phyloP scores from a whole-genome alignment of 2,888 invertebrate genomes.

The Micropterix aruncella region DNA sequence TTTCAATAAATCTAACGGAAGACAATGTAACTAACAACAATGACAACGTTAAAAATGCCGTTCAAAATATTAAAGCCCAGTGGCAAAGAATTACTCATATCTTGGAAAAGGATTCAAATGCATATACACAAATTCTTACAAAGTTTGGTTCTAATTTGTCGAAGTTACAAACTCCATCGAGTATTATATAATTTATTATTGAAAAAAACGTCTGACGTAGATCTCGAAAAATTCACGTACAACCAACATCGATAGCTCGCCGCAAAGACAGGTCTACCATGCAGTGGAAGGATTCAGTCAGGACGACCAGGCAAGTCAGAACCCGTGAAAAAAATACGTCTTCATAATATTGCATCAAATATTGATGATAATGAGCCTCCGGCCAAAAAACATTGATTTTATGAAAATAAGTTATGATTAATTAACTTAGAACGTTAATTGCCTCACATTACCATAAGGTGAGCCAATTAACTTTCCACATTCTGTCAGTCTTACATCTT shows the following conservation, averaged over 20 bases:
- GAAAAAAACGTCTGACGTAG: constrained; percentile 5
- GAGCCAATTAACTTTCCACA: too few species aligned
- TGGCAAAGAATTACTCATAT: constrained; percentile 5
- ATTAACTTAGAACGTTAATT: constrained; percentile 2
- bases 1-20: constrained; percentile 4
- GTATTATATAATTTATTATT: constrained; percentile 11
- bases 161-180: constrained; percentile 11
- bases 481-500: too few species aligned
- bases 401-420: constrained; percentile 1
- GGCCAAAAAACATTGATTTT: constrained; percentile 4
- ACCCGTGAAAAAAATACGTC: constrained; percentile 9
- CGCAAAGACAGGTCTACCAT: too few species aligned
- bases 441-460: too few species aligned
- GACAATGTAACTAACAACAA: constrained; percentile 3
- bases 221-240: constrained; percentile 4
- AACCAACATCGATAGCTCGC: constrained; percentile 9
- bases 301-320: constrained; percentile 10
- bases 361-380: constrained; percentile 8
- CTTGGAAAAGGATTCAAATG: too few species aligned
- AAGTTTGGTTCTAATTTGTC: constrained; percentile 10
- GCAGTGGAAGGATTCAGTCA: too few species aligned
- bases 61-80: constrained; percentile 2
- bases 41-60: constrained; percentile 1
- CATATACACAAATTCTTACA: too few species aligned
- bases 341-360: too few species aligned